Evolutionary conservation across 2,888 invertebrate genomes (phyloP), one percentile per base, ranked within the genome.

Genomic region (Rambutsinella grinnellia): DNA sequence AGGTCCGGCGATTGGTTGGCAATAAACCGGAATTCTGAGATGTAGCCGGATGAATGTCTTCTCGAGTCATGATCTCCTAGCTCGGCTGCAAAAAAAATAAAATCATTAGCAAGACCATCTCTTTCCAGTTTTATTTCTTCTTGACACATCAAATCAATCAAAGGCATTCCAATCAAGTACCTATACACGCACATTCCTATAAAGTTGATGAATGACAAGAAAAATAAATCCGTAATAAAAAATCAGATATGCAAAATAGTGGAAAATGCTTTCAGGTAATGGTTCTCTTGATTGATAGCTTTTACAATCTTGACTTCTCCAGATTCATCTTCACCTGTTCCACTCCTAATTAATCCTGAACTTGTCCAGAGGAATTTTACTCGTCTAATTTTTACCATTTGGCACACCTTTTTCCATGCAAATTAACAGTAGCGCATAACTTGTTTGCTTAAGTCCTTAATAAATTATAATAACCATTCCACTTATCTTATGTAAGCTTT

Each of bases 11-110:
- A 95, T 88, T 98, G 97, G 87, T 95, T 96, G 58, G 96, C 92
- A 84, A 96, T 89, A 86, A 97, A 92, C 79, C 96, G 91, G 88
- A 98, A 97, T 89, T 98, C 97, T 13, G 96, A 94, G 80, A 97
- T 94, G 87, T 98, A 98, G 68, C 96, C 96, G 24, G 92, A 90
- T 36, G 92, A 92, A 87, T 97, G 96, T 71, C 95, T 89, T 83
- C 95, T 90, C 28, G 93, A 91, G 87, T 97, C 97, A 87, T 93
- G 97, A 89, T 97, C 97, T 1, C 97, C 97, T 78, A 97, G 89
- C 89, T 98, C 97, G 85, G 97, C 97, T 97, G 88, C 51, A 89
- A 89, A 82, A 83, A 81, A 81, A 57, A 79, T n/a, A n/a, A 81
- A 63, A 36, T 47, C 36, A 26, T 53, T 10, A 53, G 49, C 44